Percentiles rank a stretch among this genome's conserved stretches.
Evolutionary conservation across 30 jellyfish, hydroid and myxozoan species (phyloP).

Genomic region (Clytia hemisphaerica): DNA sequence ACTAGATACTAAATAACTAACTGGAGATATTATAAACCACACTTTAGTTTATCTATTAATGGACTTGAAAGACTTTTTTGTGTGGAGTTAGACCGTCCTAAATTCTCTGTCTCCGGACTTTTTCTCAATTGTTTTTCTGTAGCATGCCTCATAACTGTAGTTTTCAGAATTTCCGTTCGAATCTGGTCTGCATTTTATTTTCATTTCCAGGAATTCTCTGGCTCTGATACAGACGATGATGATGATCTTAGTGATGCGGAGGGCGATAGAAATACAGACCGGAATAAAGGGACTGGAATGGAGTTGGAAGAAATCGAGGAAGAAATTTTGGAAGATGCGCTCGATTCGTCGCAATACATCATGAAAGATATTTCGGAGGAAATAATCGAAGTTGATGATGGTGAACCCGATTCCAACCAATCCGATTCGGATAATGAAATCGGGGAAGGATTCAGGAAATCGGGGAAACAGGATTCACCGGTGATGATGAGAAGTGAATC

Average conservation of each 20-base stretch:
- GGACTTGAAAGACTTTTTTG: too few relatives aligned
- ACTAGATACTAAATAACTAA: too few relatives aligned
- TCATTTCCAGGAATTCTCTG: not conserved
- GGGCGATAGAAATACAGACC: too few relatives aligned
- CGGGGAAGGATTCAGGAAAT: too few relatives aligned
- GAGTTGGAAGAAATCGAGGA: conserved; percentile 16
- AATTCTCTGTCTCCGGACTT: too few relatives aligned
- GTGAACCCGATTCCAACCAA: not conserved
- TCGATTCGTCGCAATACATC: not conserved
- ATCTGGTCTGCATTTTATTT: not conserved
- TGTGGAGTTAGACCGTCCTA: too few relatives aligned
- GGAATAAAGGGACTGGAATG: not conserved
- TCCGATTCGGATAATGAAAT: too few relatives aligned
- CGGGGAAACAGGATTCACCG: too few relatives aligned
- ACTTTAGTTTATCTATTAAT: too few relatives aligned
- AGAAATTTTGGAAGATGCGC: not conserved
- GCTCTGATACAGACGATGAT: conserved; percentile 1
- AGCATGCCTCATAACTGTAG: not conserved
- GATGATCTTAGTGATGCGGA: too few relatives aligned
- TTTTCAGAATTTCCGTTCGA: not conserved
- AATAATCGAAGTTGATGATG: conserved; percentile 10
- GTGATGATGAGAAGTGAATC: too few relatives aligned
- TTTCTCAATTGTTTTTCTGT: not conserved
- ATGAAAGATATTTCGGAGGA: conserved; percentile 5
- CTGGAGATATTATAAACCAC: too few relatives aligned